phyloP scores from a whole-genome alignment of 2,113 vertebrate species.

The Rissa tridactyla region DNA sequence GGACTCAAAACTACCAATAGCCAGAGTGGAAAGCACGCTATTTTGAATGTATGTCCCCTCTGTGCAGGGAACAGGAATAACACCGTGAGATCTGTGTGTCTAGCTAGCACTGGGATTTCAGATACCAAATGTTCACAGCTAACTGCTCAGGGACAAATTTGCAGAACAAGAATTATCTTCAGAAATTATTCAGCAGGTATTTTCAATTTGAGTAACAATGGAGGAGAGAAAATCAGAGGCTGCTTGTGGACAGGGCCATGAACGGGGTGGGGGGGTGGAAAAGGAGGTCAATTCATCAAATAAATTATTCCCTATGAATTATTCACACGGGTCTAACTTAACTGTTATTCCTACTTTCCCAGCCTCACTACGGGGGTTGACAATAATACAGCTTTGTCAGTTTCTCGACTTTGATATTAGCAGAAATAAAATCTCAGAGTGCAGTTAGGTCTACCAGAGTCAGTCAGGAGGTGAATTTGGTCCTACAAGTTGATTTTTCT shows the following conservation, averaged over 20 bases:
- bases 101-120: slow-evolving; percentile 17
- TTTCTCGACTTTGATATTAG: slow-evolving; percentile 56
- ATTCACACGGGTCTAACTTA: slow-evolving; percentile 52
- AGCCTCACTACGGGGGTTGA: slow-evolving; percentile 50
- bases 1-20: background rate
- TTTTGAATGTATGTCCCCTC: background rate
- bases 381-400: slow-evolving; percentile 57
- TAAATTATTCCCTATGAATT: slow-evolving; percentile 66
- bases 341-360: slow-evolving; percentile 55
- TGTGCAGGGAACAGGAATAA: background rate
- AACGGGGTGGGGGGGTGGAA: background rate
- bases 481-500: slow-evolving; percentile 56
- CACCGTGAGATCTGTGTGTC: background rate
- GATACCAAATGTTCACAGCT: slow-evolving; percentile 4
- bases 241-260: slow-evolving; percentile 38
- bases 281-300: slow-evolving; percentile 50
- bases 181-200: slow-evolving; percentile 62
- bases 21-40: background rate
- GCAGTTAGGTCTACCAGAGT: slow-evolving; percentile 31
- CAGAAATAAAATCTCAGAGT: slow-evolving; percentile 27
- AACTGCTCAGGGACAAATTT: slow-evolving; percentile 53
- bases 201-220: slow-evolving; percentile 46
- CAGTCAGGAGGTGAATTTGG: slow-evolving; percentile 42
- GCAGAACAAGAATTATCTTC: slow-evolving; percentile 42
- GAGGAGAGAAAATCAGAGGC: slow-evolving; percentile 42